Percentiles rank a stretch among this genome's conserved stretches.
These are phyloP conservation scores for Myxocyprinus asiaticus DNA, from an alignment of 2,113 vertebrate species.

Conservation along the genomic window DNA sequence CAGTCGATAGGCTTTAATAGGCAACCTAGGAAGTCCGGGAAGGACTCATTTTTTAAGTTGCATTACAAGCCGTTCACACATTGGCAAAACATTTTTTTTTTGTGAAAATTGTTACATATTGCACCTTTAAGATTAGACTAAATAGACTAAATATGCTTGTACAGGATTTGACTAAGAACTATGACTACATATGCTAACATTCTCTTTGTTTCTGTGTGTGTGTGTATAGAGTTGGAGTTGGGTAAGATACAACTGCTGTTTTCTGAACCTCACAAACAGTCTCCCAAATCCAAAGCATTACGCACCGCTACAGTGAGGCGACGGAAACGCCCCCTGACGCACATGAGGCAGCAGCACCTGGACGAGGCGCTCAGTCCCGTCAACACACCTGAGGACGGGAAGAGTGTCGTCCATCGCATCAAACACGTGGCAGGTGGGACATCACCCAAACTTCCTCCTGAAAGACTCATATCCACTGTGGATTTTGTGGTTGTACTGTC, in stretches of 20 bases:
- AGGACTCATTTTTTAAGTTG: too few species aligned
- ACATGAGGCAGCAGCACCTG: constrained; percentile 87
- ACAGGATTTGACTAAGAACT: too few species aligned
- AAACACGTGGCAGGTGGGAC: constrained; percentile 87
- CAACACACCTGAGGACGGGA: constrained; percentile 89
- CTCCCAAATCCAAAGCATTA: constrained; percentile 87
- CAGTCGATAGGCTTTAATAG: too few species aligned
- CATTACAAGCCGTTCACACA: too few species aligned
- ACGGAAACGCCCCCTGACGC: constrained; percentile 85
- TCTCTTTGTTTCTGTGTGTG: constrained; percentile 1
- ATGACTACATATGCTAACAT: too few species aligned
- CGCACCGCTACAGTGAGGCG: constrained; percentile 82
- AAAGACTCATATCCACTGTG: not conserved
- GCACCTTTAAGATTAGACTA: too few species aligned
- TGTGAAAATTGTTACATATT: too few species aligned
- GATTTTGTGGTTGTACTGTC: too few species aligned
- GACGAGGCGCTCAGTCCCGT: constrained; percentile 92
- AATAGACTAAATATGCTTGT: too few species aligned
- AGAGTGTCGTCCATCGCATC: constrained; percentile 88
- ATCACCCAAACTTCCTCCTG: not conserved
- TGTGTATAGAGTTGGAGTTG: constrained; percentile 83
- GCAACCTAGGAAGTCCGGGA: too few species aligned
- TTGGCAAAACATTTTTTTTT: too few species aligned
- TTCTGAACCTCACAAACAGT: constrained; percentile 85
- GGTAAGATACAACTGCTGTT: constrained; percentile 86